A percentile compares a stretch with the other conserved stretches of the same genome.
These are phyloP conservation scores for Apaloderma vittatum DNA, from an alignment of 2,113 vertebrate species.

Conservation along the genomic window DNA sequence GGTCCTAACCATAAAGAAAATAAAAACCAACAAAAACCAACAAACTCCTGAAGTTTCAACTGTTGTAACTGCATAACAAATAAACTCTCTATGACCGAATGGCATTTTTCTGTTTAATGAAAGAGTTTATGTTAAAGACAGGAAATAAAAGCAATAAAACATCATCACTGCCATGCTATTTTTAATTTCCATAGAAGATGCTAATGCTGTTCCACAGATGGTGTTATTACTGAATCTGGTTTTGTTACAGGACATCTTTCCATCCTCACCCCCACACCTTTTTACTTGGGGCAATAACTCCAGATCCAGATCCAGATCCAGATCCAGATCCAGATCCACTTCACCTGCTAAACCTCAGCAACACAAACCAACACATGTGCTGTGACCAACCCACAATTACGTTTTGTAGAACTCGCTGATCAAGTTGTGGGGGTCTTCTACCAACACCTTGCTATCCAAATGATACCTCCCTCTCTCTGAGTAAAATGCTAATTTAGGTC, in stretches of 20 bases:
- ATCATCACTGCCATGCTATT: not conserved
- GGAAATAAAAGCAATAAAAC: not conserved
- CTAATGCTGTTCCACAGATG: not conserved
- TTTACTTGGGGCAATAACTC: not conserved
- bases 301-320: too few relatives aligned
- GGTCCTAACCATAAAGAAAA: not conserved
- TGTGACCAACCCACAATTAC: not conserved
- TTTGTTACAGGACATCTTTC: not conserved
- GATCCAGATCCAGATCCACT: too few relatives aligned
- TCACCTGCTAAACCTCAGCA: not conserved
- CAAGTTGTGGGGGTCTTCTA: not conserved
- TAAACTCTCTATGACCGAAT: not conserved
- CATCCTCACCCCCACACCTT: accelerated
- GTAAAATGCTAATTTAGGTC: not conserved
- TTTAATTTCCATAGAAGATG: not conserved
- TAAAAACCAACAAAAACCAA: not conserved
- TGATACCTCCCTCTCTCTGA: not conserved
- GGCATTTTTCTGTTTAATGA: not conserved
- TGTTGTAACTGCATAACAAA: not conserved
- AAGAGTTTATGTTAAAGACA: not conserved
- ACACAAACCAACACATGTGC: not conserved
- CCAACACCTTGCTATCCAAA: not conserved
- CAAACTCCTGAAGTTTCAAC: not conserved
- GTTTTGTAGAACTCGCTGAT: not conserved
- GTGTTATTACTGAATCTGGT: not conserved